phyloP scores from a whole-genome alignment of 1,140 invertebrate genomes.

The Lithobius niger region DNA sequence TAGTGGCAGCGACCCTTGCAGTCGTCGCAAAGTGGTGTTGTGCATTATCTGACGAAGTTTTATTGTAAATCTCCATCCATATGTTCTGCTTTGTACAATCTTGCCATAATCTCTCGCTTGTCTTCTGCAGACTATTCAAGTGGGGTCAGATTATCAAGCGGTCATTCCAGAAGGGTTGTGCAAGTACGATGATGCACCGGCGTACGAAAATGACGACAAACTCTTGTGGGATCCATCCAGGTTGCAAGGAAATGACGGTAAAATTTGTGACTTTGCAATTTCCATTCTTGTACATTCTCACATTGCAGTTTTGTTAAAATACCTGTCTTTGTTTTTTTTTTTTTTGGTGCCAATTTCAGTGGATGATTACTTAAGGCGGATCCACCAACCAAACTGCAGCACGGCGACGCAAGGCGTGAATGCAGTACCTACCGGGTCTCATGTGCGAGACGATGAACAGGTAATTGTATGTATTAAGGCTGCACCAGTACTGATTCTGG shows the following conservation, averaged over 20 bases:
- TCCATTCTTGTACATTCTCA: not conserved
- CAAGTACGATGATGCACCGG: conserved; percentile 75
- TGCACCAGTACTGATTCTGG: too few species aligned
- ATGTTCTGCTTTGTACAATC: too few species aligned
- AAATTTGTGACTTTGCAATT: conserved; percentile 7
- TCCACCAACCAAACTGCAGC: conserved; percentile 38
- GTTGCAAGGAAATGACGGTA: conserved; percentile 50
- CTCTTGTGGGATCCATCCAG: conserved; percentile 78
- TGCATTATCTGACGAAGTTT: too few species aligned
- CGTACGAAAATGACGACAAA: conserved; percentile 94
- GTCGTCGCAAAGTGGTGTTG: too few species aligned
- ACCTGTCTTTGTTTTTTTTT: conserved; percentile 9
- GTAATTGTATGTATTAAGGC: too few species aligned
- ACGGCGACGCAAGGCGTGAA: conserved; percentile 40
- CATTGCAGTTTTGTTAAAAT: not conserved
- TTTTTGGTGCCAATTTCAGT: conserved; percentile 21
- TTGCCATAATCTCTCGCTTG: too few species aligned
- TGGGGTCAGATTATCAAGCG: conserved; percentile 87
- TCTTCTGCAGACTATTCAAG: conserved; percentile 66
- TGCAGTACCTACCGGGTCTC: conserved; percentile 54
- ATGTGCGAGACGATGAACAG: conserved; percentile 80
- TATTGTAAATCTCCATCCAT: too few species aligned
- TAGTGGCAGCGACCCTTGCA: too few species aligned
- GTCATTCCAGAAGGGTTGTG: conserved; percentile 79
- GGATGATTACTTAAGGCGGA: conserved; percentile 65